A percentile compares a stretch with the other conserved stretches of the same genome.
Conservation (phyloP, 2,888 invertebrate species). For the Scaeva pyrastri region DNA sequence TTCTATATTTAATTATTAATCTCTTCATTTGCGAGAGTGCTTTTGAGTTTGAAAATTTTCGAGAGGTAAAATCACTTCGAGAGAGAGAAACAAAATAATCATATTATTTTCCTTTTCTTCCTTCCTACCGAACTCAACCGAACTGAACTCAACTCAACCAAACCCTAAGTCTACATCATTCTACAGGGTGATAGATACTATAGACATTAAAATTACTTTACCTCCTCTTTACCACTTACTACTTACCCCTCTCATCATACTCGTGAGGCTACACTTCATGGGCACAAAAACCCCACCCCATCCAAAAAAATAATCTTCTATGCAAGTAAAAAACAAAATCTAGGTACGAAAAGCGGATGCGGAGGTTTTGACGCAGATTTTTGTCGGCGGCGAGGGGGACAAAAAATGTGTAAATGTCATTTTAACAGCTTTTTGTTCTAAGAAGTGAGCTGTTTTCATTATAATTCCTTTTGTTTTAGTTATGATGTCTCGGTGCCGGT, state of each 20-base stretch:
- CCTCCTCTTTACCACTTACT: background rate
- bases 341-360: background rate
- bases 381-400: background rate
- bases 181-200: background rate
- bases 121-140: background rate
- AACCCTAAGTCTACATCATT: too few relatives aligned
- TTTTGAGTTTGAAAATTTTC: conserved; percentile 9
- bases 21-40: conserved; percentile 11
- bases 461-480: conserved; percentile 9
- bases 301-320: background rate
- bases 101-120: conserved; percentile 21
- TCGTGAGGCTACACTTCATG: too few relatives aligned
- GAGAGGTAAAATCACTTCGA: conserved; percentile 11
- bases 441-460: conserved; percentile 1
- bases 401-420: background rate
- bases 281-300: too few relatives aligned
- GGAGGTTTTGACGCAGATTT: background rate
- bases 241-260: too few relatives aligned
- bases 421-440: background rate
- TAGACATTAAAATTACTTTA: conserved; percentile 7
- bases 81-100: conserved; percentile 17
- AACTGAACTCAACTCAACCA: too few relatives aligned
- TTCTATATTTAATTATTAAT: conserved; percentile 22
- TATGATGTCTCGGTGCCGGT: conserved; percentile 20
- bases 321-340: background rate